Evolutionary conservation across 2,113 vertebrate species (phyloP).

Genomic region (Rattus rattus): DNA sequence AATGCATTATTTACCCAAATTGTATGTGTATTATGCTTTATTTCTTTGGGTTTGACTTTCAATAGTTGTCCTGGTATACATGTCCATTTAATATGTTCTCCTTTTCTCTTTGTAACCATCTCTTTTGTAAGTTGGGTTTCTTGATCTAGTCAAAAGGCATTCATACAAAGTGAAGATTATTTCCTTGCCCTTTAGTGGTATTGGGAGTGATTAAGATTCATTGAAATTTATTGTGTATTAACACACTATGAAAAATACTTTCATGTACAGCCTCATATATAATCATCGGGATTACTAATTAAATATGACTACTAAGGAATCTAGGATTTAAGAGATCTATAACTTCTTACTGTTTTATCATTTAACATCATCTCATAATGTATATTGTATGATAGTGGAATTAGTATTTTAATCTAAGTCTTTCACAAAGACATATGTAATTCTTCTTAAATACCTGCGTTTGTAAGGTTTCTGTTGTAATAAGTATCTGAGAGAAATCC

Average conservation of each 20-base stretch:
- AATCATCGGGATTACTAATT: not conserved
- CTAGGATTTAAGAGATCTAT: not conserved
- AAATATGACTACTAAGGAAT: conserved; percentile 37
- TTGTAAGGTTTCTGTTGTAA: not conserved
- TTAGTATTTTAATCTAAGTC: conserved; percentile 13
- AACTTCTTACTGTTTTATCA: conserved; percentile 15
- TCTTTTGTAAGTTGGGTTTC: not conserved
- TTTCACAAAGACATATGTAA: conserved; percentile 1
- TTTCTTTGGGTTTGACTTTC: not conserved
- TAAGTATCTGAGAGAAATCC: not conserved
- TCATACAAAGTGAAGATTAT: not conserved
- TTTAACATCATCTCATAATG: not conserved
- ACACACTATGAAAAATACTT: conserved; percentile 3
- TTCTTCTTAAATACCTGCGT: conserved; percentile 33
- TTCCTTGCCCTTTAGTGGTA: not conserved
- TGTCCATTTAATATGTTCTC: not conserved
- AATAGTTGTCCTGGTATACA: not conserved
- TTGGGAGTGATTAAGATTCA: not conserved
- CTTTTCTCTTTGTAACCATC: not conserved
- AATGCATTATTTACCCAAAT: not conserved
- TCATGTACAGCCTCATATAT: conserved; percentile 4
- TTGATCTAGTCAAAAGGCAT: not conserved
- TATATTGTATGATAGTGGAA: not conserved
- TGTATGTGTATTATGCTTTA: not conserved
- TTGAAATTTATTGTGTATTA: conserved; percentile 30